These are phyloP conservation scores for Pantelozetes paolii DNA, from an alignment of 2,888 invertebrate species.

Conservation along the genomic window DNA sequence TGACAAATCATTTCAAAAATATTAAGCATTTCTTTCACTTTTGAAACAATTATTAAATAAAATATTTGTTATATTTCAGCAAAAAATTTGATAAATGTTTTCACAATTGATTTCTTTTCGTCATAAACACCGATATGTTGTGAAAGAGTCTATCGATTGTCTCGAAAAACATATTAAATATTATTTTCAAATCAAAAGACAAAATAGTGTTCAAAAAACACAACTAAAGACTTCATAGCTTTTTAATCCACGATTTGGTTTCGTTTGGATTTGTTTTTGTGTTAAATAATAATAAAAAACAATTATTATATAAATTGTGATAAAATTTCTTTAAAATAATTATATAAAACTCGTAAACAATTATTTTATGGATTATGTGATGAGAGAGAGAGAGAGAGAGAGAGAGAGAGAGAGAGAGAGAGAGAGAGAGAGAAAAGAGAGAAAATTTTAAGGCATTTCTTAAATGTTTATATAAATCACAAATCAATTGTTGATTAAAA, in stretches of 20 bases:
- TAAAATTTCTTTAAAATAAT: not conserved
- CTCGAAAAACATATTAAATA: not conserved
- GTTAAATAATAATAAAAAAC: not conserved
- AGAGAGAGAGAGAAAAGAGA: too few species aligned
- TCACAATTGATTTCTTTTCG: too few species aligned
- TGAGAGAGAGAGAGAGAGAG: too few species aligned
- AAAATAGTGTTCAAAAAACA: not conserved
- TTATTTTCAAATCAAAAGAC: not conserved
- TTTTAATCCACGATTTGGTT: conserved; percentile 17
- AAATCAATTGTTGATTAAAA: conserved; percentile 13
- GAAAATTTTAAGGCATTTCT: not conserved
- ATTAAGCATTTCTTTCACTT: too few species aligned
- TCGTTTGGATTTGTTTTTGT: conserved; percentile 13
- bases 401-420: too few species aligned
- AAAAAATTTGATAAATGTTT: too few species aligned
- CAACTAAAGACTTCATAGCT: not conserved
- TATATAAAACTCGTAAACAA: not conserved
- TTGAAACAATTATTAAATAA: too few species aligned
- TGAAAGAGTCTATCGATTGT: not conserved
- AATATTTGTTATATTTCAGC: too few species aligned
- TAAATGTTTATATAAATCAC: not conserved
- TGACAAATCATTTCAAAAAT: too few species aligned
- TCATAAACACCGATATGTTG: not conserved
- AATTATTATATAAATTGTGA: not conserved
- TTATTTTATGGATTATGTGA: not conserved